Base-by-base conservation (phyloP, 2,113 vertebrate species). In the Dipodomys stephensi region DNA sequence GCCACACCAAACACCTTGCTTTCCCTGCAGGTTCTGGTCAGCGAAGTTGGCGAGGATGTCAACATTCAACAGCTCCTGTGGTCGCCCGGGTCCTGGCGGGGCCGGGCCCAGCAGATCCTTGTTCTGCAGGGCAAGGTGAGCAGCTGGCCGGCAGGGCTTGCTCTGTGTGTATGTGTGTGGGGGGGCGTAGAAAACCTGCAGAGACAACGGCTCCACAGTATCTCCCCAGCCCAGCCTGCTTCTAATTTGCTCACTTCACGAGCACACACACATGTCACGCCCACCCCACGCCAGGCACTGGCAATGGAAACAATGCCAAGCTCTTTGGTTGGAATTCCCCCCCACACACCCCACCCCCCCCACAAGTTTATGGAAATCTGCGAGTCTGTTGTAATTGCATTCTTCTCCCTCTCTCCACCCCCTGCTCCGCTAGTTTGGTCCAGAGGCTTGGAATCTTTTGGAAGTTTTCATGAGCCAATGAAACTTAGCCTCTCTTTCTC, bases 31-130 rank as follows among this genome's bases (percentile, higher is more conserved):
- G 98, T 99, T 95, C 96, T 99, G 90, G 97, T 97, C 93, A 99
- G 86, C 49, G 99, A 99, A 97, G 97, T 99, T 7, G 99, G 99
- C 16, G 99, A 99, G 83, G 99, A 99, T 0, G 97, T 99, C 91
- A 99, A 96, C 46, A 77, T 99, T 73, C 99, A 98, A 88, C 99
- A 97, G 62, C 97, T 99, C 46, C 82, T 99, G 72, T 96, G 90
- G 93, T 97, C 93, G 22, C 98, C 98, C 0, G 98, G 99, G 77
- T 98, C 93, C 95, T 99, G 99, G 98, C 98, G 99, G 90, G 99
- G 99, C 6, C 98, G 99, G 20, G 98, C 99, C 9, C 99, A 99
- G 95, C 99, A 99, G 94, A 99, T 99, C 44, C 98, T 99, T 1
- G 97, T 98, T 92, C 97, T 99, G 57, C 99, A 99, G 91, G 98